Evolutionary conservation across 35 echinoderm and acorn worm genomes (phyloP).

Genomic region (Nesometra sesokonis): DNA sequence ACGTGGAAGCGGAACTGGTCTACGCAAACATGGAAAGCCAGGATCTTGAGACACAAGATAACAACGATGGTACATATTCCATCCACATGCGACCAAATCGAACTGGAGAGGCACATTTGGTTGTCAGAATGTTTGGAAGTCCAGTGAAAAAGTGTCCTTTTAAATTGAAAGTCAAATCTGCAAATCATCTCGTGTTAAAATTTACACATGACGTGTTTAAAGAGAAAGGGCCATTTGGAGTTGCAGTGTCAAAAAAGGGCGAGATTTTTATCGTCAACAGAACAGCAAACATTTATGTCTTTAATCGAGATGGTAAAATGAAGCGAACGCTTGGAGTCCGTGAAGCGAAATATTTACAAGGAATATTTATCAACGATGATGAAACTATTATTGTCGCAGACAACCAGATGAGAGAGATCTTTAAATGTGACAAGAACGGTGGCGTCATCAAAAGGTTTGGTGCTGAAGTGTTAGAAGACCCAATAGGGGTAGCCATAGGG

Average conservation of each 20-base stretch:
- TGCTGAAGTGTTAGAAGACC: background rate
- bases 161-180: background rate
- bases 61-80: background rate
- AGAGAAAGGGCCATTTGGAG: background rate
- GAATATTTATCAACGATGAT: background rate
- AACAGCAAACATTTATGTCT: background rate
- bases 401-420: background rate
- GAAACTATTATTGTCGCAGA: background rate
- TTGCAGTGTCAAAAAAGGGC: background rate
- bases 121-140: background rate
- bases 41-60: background rate
- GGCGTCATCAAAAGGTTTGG: background rate
- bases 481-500: background rate
- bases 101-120: background rate
- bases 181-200: background rate
- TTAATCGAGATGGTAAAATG: background rate
- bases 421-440: background rate
- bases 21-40: background rate
- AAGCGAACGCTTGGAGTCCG: background rate
- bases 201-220: background rate
- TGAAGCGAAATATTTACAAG: background rate
- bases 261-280: background rate
- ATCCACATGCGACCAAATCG: background rate
- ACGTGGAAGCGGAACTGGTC: background rate
- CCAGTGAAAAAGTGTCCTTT: background rate